Percentiles rank a stretch among this genome's conserved stretches.
These are phyloP conservation scores for Zaprionus obscuricornis DNA, from an alignment of 2,888 invertebrate genomes.

Conservation along the genomic window DNA sequence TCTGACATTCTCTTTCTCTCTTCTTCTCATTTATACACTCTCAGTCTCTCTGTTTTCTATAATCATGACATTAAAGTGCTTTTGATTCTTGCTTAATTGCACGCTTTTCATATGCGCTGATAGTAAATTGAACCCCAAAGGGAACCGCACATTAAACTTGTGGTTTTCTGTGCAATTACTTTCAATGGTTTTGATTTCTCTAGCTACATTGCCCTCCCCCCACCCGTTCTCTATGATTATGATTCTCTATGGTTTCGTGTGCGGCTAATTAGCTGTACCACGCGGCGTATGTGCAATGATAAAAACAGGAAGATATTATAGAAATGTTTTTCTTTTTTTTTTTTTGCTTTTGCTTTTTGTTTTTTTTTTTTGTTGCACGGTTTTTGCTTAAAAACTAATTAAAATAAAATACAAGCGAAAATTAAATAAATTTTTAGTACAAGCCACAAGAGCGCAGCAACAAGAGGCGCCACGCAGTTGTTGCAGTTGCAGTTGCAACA, in stretches of 20 bases:
- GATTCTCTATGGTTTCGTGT: constrained; percentile 8
- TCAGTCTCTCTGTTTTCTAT: too few species aligned
- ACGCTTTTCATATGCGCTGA: too few species aligned
- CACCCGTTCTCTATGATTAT: neutral
- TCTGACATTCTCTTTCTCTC: too few species aligned
- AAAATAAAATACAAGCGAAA: constrained; percentile 37
- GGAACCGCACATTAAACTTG: too few species aligned
- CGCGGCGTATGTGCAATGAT: constrained; percentile 44
- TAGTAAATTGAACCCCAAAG: too few species aligned
- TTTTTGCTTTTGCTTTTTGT: neutral
- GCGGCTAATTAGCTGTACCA: constrained; percentile 53
- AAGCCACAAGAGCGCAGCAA: constrained; percentile 9
- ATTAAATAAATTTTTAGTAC: constrained; percentile 3
- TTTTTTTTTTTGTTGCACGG: neutral
- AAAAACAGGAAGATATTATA: constrained; percentile 24
- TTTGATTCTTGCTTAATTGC: too few species aligned
- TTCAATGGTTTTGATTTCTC: neutral
- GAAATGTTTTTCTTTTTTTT: constrained; percentile 8
- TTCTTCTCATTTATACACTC: too few species aligned
- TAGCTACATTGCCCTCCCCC: neutral
- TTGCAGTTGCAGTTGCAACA: constrained; percentile 12
- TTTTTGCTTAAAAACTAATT: constrained; percentile 54
- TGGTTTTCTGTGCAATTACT: too few species aligned
- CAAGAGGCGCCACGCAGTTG: constrained; percentile 2
- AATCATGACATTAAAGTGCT: too few species aligned